Conservation (phyloP, 2,113 vertebrate genomes). For the Nesoenas mayeri region DNA sequence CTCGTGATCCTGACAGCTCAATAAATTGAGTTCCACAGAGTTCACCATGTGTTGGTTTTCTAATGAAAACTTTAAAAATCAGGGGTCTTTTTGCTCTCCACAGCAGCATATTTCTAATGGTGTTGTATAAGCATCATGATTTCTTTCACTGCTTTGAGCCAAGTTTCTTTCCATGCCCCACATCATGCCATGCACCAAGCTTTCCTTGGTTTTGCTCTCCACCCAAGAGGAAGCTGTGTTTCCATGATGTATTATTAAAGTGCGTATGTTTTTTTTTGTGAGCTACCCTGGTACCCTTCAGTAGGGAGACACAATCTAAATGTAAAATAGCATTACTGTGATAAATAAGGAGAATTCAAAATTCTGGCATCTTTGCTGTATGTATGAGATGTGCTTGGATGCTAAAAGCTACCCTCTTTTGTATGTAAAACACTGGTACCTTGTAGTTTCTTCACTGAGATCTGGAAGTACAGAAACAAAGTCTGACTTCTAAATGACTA, state of each 20-base stretch:
- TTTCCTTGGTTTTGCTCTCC: neutral
- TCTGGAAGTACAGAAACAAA: neutral
- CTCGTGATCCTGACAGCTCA: neutral
- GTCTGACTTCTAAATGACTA: conserved; percentile 11
- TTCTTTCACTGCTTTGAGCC: neutral
- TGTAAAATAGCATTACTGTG: neutral
- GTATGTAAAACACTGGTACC: neutral
- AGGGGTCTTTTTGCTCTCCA: neutral
- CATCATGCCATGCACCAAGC: neutral
- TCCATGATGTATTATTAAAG: conserved; percentile 47
- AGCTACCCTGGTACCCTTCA: conserved; percentile 11
- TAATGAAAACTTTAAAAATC: conserved; percentile 33
- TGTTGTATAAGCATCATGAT: neutral
- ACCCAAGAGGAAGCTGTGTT: neutral
- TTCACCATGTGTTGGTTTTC: conserved; percentile 1
- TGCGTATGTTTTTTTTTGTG: neutral
- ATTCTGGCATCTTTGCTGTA: neutral
- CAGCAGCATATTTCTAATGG: neutral
- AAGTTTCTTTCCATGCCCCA: neutral
- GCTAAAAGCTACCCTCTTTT: neutral
- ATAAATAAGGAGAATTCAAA: conserved; percentile 15
- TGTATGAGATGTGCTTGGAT: neutral
- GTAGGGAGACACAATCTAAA: conserved; percentile 16
- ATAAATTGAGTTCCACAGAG: conserved; percentile 43
- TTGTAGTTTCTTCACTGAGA: neutral